A percentile compares a stretch with the other conserved stretches of the same genome.
Evolutionary conservation across 92 coral and sea anemone genomes (phyloP).

Genomic region (Muricea muricata): DNA sequence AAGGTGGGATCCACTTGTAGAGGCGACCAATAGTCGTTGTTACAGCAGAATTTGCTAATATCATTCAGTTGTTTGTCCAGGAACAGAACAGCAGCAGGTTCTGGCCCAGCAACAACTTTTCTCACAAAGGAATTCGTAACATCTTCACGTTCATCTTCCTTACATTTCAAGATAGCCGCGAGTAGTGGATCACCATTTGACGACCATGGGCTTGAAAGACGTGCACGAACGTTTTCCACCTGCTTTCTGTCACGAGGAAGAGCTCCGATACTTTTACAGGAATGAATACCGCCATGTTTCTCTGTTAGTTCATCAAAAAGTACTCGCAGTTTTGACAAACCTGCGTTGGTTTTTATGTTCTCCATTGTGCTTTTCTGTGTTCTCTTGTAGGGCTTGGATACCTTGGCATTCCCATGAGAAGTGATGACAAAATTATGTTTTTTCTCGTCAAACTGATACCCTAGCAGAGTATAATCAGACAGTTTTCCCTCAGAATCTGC

Average conservation of each 20-base stretch:
- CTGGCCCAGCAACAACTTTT: constrained; percentile 66
- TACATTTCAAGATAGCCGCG: too few relatives aligned
- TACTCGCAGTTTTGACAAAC: constrained; percentile 1
- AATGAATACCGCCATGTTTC: constrained; percentile 15
- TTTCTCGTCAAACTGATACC: constrained; percentile 4
- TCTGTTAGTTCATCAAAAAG: constrained; percentile 9
- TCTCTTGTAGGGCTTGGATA: too few relatives aligned
- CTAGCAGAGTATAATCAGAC: neutral
- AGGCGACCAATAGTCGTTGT: constrained; percentile 36
- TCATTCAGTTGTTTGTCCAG: constrained; percentile 56
- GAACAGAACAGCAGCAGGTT: constrained; percentile 59
- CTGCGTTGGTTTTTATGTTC: too few relatives aligned
- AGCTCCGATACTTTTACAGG: too few relatives aligned
- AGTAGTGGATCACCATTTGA: too few relatives aligned
- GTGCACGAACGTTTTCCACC: too few relatives aligned
- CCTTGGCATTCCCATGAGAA: too few relatives aligned
- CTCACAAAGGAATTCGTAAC: constrained; percentile 46
- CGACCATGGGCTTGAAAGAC: too few relatives aligned
- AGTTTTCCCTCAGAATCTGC: constrained; percentile 4
- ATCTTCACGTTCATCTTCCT: too few relatives aligned
- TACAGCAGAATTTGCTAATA: constrained; percentile 53
- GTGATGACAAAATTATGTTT: constrained; percentile 30
- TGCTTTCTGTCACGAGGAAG: too few relatives aligned
- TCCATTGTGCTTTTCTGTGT: too few relatives aligned
- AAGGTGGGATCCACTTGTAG: too few relatives aligned